These are phyloP conservation scores for Drepana arcuata DNA, from an alignment of 1,140 invertebrate species.

Conservation along the genomic window DNA sequence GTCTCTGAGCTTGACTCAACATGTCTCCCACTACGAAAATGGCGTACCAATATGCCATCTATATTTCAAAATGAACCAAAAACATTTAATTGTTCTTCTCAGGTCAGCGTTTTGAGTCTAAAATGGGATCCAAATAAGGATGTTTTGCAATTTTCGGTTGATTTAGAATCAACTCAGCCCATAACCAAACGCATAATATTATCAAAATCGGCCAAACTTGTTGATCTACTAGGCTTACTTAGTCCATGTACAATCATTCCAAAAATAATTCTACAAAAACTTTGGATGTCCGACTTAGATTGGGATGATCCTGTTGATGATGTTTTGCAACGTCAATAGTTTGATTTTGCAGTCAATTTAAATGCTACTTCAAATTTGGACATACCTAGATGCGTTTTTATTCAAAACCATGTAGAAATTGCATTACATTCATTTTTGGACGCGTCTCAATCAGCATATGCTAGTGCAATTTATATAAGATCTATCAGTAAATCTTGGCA, in stretches of 20 bases:
- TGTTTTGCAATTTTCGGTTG: constrained; percentile 1
- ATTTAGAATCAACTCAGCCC: neutral
- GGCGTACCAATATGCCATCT: neutral
- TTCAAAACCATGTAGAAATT: neutral
- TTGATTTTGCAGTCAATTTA: constrained; percentile 1
- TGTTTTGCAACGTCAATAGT: neutral
- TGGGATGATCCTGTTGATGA: constrained; percentile 13
- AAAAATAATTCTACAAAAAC: constrained; percentile 16
- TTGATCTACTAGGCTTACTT: constrained; percentile 12
- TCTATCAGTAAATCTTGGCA: neutral
- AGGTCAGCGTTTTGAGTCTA: constrained; percentile 2
- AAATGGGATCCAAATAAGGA: neutral
- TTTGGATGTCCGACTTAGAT: constrained; percentile 9
- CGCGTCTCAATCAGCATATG: constrained; percentile 1
- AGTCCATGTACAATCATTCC: constrained; percentile 2
- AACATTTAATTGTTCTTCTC: neutral
- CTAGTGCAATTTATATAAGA: neutral
- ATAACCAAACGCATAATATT: constrained; percentile 9
- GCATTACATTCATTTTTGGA: constrained; percentile 3
- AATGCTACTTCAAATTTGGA: neutral
- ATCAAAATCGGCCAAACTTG: constrained; percentile 9
- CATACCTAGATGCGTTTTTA: constrained; percentile 1
- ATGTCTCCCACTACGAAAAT: neutral
- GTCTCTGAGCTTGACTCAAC: neutral
- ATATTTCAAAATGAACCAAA: neutral